Percentiles rank a stretch among this genome's conserved stretches.
phyloP scores from a whole-genome alignment of 35 echinoderm and acorn worm species.

The Nesometra sesokonis region DNA sequence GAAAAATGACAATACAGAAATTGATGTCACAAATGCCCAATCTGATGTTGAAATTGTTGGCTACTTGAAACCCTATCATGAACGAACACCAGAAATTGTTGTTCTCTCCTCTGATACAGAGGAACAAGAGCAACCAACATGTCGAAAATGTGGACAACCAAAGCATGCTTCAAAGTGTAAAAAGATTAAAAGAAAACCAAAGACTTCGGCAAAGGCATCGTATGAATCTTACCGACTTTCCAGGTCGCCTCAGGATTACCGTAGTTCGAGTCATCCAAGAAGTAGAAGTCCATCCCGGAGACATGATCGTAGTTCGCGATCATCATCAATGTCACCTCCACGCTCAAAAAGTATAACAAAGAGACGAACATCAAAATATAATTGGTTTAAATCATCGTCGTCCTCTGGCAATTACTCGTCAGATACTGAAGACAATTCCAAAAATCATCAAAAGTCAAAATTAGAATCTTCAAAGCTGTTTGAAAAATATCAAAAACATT shows the following conservation, averaged over 20 bases:
- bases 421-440: neutral
- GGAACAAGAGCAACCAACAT: neutral
- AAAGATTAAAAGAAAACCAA: neutral
- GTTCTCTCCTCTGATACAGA: constrained; percentile 33
- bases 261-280: neutral
- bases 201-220: neutral
- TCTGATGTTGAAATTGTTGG: constrained; percentile 67
- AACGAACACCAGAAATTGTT: constrained; percentile 59
- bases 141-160: neutral
- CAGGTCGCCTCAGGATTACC: neutral
- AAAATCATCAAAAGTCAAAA: neutral
- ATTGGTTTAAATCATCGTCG: neutral
- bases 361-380: neutral
- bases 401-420: neutral
- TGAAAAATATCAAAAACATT: neutral
- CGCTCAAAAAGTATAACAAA: neutral
- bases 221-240: neutral
- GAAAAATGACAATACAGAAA: constrained; percentile 1
- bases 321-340: neutral
- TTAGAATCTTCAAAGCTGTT: neutral
- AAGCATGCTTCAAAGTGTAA: neutral
- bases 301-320: too few species aligned
- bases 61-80: constrained; percentile 32
- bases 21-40: constrained; percentile 20
- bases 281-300: neutral